Evolutionary conservation across 2,888 invertebrate genomes (phyloP).

Genomic region (Ecliptopera silaceata): DNA sequence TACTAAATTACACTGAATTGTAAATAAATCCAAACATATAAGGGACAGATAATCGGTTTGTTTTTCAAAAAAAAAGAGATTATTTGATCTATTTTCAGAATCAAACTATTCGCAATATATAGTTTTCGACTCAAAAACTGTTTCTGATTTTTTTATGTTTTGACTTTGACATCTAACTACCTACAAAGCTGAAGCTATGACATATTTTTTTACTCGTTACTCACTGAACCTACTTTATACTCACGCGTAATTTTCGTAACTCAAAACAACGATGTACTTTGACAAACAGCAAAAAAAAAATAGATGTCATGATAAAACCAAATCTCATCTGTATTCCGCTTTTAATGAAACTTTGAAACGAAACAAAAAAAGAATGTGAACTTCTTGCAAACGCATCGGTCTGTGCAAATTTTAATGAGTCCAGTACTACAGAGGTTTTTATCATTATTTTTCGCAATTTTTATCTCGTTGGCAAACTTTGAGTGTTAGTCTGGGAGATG

Average conservation of each 20-base stretch:
- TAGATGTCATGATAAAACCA: slow-evolving; percentile 2
- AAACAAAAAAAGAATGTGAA: slow-evolving; percentile 46
- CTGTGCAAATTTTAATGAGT: slow-evolving; percentile 74
- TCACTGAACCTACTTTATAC: too few relatives aligned
- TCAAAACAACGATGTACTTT: neutral
- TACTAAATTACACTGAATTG: too few relatives aligned
- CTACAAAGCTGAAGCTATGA: too few relatives aligned
- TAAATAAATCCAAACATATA: too few relatives aligned
- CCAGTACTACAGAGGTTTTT: slow-evolving; percentile 47
- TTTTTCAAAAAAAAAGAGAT: too few relatives aligned
- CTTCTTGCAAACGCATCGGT: slow-evolving; percentile 58
- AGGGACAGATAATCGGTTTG: too few relatives aligned
- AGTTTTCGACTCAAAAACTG: too few relatives aligned
- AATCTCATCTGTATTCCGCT: slow-evolving; percentile 15
- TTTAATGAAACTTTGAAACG: slow-evolving; percentile 15
- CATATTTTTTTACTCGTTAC: too few relatives aligned
- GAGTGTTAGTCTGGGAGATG: slow-evolving; percentile 2
- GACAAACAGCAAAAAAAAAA: neutral
- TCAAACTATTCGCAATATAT: too few relatives aligned
- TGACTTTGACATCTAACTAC: too few relatives aligned
- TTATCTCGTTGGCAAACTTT: slow-evolving; percentile 20
- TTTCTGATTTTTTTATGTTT: too few relatives aligned
- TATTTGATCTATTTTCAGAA: too few relatives aligned
- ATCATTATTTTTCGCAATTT: slow-evolving; percentile 41
- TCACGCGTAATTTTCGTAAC: neutral